These are phyloP conservation scores for Numida meleagris DNA, from an alignment of 2,113 vertebrate species.

Conservation along the genomic window DNA sequence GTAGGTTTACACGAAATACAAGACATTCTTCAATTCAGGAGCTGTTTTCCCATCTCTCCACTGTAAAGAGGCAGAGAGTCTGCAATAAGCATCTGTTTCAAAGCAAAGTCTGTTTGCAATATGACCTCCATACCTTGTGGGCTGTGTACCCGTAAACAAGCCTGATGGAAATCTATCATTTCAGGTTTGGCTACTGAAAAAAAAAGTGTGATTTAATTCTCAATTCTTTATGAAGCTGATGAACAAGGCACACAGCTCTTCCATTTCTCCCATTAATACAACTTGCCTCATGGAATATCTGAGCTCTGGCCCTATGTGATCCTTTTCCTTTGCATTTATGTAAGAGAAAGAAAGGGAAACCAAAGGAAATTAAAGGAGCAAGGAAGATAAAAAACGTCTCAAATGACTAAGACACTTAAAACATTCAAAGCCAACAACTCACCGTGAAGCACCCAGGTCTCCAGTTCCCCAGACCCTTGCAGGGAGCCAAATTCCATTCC, in stretches of 20 bases:
- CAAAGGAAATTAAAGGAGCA: neutral
- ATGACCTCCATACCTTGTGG: neutral
- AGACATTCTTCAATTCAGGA: neutral
- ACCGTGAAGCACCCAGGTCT: neutral
- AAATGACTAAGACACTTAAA: neutral
- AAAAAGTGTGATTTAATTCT: neutral
- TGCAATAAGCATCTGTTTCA: neutral
- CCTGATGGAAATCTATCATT: neutral
- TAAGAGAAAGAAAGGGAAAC: neutral
- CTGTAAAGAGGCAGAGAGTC: neutral
- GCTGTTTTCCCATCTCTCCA: neutral
- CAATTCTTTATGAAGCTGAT: neutral
- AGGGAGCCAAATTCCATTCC: neutral
- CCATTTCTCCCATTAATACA: constrained; percentile 2
- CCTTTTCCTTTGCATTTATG: neutral
- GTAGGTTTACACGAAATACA: constrained; percentile 11
- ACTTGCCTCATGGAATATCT: neutral
- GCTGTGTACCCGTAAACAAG: neutral
- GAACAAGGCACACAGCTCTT: neutral
- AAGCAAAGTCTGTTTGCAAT: neutral
- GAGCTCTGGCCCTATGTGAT: neutral
- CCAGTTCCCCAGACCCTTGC: neutral
- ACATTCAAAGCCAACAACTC: neutral
- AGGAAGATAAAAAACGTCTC: neutral
- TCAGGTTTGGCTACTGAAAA: neutral